These are phyloP conservation scores for Mesembrinibis cayennensis DNA, from an alignment of 2,113 vertebrate species.

Conservation along the genomic window DNA sequence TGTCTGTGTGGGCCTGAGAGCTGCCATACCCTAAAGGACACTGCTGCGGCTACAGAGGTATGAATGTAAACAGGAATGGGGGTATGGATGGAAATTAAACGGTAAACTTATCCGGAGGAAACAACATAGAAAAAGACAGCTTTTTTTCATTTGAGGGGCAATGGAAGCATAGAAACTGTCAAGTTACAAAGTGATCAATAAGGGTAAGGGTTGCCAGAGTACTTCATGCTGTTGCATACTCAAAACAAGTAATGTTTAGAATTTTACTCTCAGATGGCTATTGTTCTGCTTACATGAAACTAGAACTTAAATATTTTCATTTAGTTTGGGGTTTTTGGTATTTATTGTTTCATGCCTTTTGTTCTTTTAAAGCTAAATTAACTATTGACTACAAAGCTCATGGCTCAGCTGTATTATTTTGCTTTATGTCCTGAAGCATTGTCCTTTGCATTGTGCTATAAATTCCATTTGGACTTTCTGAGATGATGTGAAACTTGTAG, in stretches of 20 bases:
- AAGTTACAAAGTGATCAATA: neutral
- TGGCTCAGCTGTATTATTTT: neutral
- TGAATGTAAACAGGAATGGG: neutral
- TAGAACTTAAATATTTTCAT: slow-evolving; percentile 16
- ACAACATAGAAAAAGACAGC: neutral
- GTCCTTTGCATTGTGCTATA: neutral
- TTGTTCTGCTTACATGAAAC: neutral
- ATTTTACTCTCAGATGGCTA: neutral
- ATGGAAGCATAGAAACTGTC: neutral
- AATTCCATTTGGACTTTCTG: neutral
- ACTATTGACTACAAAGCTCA: neutral
- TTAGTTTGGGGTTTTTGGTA: neutral
- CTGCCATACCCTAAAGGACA: neutral
- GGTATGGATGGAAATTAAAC: neutral
- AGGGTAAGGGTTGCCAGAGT: neutral
- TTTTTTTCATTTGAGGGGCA: neutral
- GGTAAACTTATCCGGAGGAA: neutral
- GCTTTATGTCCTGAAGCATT: neutral
- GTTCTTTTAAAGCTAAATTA: neutral
- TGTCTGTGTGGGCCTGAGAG: neutral
- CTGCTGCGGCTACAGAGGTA: neutral
- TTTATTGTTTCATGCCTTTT: neutral
- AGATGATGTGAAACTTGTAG: neutral
- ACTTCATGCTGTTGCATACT: neutral
- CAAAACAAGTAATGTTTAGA: neutral